phyloP scores from a whole-genome alignment of 2,888 invertebrate genomes.

The Thereva nobilitata region DNA sequence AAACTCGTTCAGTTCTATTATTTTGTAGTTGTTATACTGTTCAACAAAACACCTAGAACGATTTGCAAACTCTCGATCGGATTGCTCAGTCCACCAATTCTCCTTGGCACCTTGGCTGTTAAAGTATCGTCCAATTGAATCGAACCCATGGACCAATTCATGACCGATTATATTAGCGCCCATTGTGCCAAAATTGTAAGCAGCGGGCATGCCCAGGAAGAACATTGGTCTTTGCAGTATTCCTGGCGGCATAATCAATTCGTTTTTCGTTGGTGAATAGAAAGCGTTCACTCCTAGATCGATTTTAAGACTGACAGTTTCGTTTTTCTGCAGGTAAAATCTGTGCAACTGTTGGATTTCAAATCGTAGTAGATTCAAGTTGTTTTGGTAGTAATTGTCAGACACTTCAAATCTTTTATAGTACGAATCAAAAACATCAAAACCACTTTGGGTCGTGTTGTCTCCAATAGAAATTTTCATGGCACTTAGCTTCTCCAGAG shows the following conservation, averaged over 20 bases:
- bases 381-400: slow-evolving; percentile 1
- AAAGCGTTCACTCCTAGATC: background rate
- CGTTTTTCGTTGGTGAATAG: background rate
- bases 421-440: background rate
- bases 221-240: slow-evolving; percentile 19
- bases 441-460: background rate
- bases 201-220: slow-evolving; percentile 49
- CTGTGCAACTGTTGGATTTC: background rate
- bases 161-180: slow-evolving; percentile 80
- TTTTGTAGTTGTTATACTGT: slow-evolving; percentile 3
- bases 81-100: slow-evolving; percentile 12
- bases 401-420: background rate
- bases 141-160: slow-evolving; percentile 84
- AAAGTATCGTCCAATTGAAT: slow-evolving; percentile 79
- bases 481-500: background rate
- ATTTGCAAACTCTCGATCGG: slow-evolving; percentile 1
- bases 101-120: slow-evolving; percentile 64
- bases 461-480: background rate
- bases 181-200: slow-evolving; percentile 86
- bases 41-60: slow-evolving; percentile 22
- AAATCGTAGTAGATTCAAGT: background rate
- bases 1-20: background rate
- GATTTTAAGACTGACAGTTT: background rate
- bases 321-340: background rate
- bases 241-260: slow-evolving; percentile 8